These are phyloP conservation scores for Aphidius colemani DNA, from an alignment of 2,888 invertebrate genomes.

Conservation along the genomic window DNA sequence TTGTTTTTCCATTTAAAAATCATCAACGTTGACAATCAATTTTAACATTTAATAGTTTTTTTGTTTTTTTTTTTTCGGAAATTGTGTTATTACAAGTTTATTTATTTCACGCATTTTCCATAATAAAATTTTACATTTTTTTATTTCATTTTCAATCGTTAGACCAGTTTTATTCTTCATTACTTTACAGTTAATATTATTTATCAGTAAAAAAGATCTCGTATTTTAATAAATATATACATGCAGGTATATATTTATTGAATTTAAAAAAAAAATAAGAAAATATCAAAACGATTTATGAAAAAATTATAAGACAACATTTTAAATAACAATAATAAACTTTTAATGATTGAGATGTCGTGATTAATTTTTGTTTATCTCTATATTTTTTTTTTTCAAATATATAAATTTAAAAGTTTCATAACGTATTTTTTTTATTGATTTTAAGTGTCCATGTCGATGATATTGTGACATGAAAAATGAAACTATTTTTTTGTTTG, in stretches of 20 bases:
- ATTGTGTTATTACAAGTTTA: conserved; percentile 5
- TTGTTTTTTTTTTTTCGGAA: conserved; percentile 33
- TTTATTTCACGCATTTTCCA: conserved; percentile 26
- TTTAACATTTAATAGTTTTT: conserved; percentile 27
- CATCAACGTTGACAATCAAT: conserved; percentile 39
- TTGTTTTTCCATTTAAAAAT: conserved; percentile 34
- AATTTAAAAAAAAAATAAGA: too few species aligned
- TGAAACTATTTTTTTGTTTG: too few species aligned
- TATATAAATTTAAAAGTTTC: too few species aligned
- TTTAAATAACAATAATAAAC: too few species aligned
- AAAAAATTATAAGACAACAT: conserved; percentile 8
- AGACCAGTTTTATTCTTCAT: neutral
- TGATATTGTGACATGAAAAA: too few species aligned
- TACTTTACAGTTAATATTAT: too few species aligned
- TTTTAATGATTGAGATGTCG: too few species aligned
- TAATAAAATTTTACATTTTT: neutral
- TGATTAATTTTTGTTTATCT: neutral
- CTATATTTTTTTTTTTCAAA: conserved; percentile 20
- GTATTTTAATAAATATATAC: neutral
- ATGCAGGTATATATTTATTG: neutral
- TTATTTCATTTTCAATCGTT: conserved; percentile 9
- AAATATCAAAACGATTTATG: conserved; percentile 9
- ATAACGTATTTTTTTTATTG: too few species aligned
- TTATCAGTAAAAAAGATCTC: too few species aligned
- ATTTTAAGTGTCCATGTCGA: too few species aligned